phyloP scores from a whole-genome alignment of 2,113 vertebrate species.

The Brachyhypopomus occidentalis region DNA sequence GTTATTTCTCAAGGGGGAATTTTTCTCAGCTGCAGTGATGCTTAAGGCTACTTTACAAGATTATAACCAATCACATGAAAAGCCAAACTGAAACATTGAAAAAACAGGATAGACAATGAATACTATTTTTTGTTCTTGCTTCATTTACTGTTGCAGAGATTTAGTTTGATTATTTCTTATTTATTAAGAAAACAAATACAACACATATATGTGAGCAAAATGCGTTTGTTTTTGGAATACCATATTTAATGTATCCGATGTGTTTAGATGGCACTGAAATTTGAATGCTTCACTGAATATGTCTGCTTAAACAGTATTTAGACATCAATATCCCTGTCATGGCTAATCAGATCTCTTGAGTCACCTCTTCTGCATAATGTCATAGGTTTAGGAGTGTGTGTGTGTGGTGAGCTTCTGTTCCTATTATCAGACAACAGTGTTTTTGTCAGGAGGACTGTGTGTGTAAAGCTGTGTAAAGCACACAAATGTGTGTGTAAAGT shows the following conservation, averaged over 20 bases:
- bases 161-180: neutral
- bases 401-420: neutral
- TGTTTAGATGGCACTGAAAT: neutral
- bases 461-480: no score
- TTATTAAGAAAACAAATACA: neutral
- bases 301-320: neutral
- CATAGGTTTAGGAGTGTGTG: neutral
- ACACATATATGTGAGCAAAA: neutral
- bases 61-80: no score
- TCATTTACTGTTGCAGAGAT: constrained; percentile 44
- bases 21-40: neutral
- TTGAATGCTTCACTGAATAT: neutral
- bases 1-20: constrained; percentile 16
- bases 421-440: constrained; percentile 23
- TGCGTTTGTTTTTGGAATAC: neutral
- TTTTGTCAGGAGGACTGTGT: constrained; percentile 22
- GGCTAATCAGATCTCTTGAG: neutral
- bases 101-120: constrained; percentile 47
- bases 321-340: neutral
- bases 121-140: constrained; percentile 52
- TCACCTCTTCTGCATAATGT: neutral
- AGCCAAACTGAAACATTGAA: no score
- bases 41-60: neutral
- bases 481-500: neutral
- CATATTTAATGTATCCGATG: neutral